phyloP scores from a whole-genome alignment of 2,113 vertebrate genomes.

The Charina bottae region DNA sequence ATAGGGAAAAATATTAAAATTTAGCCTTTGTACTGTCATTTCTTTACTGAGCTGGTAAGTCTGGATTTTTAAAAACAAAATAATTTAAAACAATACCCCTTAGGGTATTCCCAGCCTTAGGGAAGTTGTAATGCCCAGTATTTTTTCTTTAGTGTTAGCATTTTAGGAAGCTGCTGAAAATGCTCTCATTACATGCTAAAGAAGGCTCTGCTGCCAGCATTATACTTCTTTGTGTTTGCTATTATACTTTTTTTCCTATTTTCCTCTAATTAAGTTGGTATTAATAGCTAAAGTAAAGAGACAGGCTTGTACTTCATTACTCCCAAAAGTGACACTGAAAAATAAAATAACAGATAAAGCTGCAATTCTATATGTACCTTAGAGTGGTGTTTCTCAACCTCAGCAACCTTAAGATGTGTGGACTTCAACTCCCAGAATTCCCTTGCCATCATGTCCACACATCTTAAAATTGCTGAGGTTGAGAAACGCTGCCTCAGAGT shows the following conservation, averaged over 20 bases:
- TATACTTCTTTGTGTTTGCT: slow-evolving; percentile 41
- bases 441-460: not conserved
- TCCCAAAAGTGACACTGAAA: slow-evolving; percentile 1
- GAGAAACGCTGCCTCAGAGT: not conserved
- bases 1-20: slow-evolving; percentile 16
- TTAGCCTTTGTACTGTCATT: slow-evolving; percentile 22
- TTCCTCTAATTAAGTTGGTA: slow-evolving; percentile 59
- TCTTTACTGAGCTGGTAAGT: slow-evolving; percentile 6
- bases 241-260: slow-evolving; percentile 5
- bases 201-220: slow-evolving; percentile 34
- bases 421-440: not conserved
- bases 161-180: slow-evolving; percentile 37
- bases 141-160: not conserved
- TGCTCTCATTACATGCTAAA: slow-evolving; percentile 23
- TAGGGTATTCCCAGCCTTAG: slow-evolving; percentile 35
- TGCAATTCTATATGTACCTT: not conserved
- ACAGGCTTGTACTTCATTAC: slow-evolving; percentile 20
- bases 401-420: not conserved
- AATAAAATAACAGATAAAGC: slow-evolving; percentile 34
- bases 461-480: not conserved
- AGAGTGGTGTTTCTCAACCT: not conserved
- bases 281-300: slow-evolving; percentile 52
- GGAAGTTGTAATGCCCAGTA: slow-evolving; percentile 12
- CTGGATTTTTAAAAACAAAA: not conserved
- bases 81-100: slow-evolving; percentile 32